phyloP scores from a whole-genome alignment of 2,113 vertebrate species.

The Epinephelus moara region DNA sequence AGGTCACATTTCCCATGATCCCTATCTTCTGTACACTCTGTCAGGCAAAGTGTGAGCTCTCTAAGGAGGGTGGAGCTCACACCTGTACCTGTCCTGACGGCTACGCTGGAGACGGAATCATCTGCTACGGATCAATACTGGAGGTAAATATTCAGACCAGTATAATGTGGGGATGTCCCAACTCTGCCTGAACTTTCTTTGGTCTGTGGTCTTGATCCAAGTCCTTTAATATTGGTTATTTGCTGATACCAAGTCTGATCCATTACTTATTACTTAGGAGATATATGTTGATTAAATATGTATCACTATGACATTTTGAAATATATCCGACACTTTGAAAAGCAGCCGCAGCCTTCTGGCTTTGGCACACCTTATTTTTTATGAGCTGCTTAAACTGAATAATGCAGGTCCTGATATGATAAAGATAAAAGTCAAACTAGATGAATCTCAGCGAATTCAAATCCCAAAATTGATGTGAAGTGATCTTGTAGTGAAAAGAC shows the following conservation, averaged over 20 bases:
- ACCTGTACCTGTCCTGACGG: constrained; percentile 87
- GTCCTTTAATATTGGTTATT: neutral
- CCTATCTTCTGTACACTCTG: constrained; percentile 5
- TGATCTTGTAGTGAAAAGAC: neutral
- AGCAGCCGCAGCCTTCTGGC: neutral
- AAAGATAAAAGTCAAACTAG: neutral
- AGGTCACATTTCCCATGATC: neutral
- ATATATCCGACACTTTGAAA: neutral
- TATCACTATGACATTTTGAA: neutral
- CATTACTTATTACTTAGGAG: neutral
- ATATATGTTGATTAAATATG: neutral
- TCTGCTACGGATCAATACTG: constrained; percentile 89
- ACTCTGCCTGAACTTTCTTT: neutral
- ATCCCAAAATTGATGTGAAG: neutral
- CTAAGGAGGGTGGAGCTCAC: constrained; percentile 76
- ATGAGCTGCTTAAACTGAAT: neutral
- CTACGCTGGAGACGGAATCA: constrained; percentile 88
- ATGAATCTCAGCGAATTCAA: neutral
- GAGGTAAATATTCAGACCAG: constrained; percentile 56
- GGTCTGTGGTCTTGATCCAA: too few species aligned
- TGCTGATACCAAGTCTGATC: neutral
- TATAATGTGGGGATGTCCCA: neutral
- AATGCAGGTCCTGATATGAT: neutral
- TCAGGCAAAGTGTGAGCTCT: constrained; percentile 88
- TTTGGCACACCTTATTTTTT: neutral